Percentiles rank a stretch among this genome's conserved stretches.
Conservation (phyloP, 2,113 vertebrate species). For the Cathartes aura region DNA sequence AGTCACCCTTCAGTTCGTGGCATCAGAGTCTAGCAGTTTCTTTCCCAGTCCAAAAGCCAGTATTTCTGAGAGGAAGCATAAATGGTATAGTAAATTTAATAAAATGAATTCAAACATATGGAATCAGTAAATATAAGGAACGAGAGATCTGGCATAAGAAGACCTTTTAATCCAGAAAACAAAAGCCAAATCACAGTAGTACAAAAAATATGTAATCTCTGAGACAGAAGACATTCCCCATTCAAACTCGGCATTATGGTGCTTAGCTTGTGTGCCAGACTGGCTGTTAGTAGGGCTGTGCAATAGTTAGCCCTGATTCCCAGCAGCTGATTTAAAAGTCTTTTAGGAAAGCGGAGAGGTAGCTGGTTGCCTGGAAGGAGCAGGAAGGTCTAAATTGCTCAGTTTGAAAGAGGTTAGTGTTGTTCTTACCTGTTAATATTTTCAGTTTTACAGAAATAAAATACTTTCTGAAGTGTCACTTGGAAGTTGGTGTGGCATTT, state of each 20-base stretch:
- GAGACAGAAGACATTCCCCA: neutral
- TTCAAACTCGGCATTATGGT: neutral
- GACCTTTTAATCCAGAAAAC: neutral
- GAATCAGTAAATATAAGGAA: neutral
- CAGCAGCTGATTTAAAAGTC: neutral
- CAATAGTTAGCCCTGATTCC: neutral
- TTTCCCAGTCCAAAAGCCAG: neutral
- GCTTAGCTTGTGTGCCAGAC: neutral
- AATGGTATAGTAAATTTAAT: rapidly evolving
- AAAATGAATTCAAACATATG: neutral
- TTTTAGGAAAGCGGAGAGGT: rapidly evolving
- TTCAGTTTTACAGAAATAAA: rapidly evolving
- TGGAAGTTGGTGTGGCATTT: rapidly evolving
- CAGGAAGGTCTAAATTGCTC: rapidly evolving
- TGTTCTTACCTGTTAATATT: rapidly evolving
- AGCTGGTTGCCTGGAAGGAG: rapidly evolving
- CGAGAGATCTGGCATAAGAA: neutral
- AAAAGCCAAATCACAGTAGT: neutral
- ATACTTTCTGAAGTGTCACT: rapidly evolving
- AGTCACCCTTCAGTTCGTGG: neutral
- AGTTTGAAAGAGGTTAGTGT: neutral
- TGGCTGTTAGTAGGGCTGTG: no score
- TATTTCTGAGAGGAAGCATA: neutral
- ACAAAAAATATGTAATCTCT: rapidly evolving
- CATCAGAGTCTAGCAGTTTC: neutral